These are phyloP conservation scores for Odontocerum albicorne DNA, from an alignment of 2,888 invertebrate genomes.

Conservation along the genomic window DNA sequence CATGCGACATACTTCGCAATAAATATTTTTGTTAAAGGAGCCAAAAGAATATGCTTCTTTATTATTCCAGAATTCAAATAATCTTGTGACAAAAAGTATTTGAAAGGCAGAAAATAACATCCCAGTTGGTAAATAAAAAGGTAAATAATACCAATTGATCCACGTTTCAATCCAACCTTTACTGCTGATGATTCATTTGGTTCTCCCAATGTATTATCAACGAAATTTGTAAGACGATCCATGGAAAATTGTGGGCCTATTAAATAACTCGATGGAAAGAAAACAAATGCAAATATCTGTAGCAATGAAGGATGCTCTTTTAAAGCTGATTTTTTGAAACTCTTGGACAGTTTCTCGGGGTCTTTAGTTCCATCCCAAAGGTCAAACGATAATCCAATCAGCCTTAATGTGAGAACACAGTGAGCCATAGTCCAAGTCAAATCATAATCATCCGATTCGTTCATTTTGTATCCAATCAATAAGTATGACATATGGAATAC, in stretches of 20 bases:
- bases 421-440: slow-evolving; percentile 99
- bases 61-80: slow-evolving; percentile 58
- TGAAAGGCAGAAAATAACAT: slow-evolving; percentile 67
- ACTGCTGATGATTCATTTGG: slow-evolving; percentile 45
- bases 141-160: slow-evolving; percentile 71
- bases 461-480: slow-evolving; percentile 74
- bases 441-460: slow-evolving; percentile 84
- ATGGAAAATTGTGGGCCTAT: slow-evolving; percentile 95
- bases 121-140: slow-evolving; percentile 75
- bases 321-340: slow-evolving; percentile 73
- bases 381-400: slow-evolving; percentile 85
- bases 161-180: slow-evolving; percentile 60
- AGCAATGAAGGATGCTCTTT: slow-evolving; percentile 66
- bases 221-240: slow-evolving; percentile 76
- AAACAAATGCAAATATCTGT: slow-evolving; percentile 79
- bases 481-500: slow-evolving; percentile 81
- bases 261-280: slow-evolving; percentile 88
- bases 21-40: slow-evolving; percentile 82
- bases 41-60: slow-evolving; percentile 66
- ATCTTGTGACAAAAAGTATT: slow-evolving; percentile 68
- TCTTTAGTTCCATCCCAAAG: slow-evolving; percentile 75
- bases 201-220: slow-evolving; percentile 65
- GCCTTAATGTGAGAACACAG: slow-evolving; percentile 86
- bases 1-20: slow-evolving; percentile 92
- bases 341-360: slow-evolving; percentile 63